A percentile compares a stretch with the other conserved stretches of the same genome.
Conservation (phyloP, 2,888 invertebrate species). For the Pristionchus entomophagus region DNA sequence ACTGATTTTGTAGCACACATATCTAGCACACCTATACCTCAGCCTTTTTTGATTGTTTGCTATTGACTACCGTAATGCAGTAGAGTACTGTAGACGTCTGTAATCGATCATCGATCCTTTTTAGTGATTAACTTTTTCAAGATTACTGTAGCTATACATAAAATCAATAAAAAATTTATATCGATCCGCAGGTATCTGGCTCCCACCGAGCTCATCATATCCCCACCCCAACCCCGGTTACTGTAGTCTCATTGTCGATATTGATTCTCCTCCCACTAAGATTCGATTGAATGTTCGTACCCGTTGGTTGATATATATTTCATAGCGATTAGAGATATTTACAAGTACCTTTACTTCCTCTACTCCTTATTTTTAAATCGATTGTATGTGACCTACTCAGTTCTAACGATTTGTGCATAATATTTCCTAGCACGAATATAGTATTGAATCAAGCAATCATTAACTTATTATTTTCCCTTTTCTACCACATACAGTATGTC, state of each 20-base stretch:
- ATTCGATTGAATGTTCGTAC: constrained; percentile 16
- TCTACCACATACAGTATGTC: constrained; percentile 11
- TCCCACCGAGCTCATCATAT: no score
- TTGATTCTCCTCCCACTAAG: neutral
- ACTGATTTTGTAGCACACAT: no score
- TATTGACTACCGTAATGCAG: constrained; percentile 26
- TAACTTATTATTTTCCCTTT: neutral
- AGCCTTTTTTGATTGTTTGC: constrained; percentile 39
- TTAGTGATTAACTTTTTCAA: no score
- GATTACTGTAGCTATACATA: neutral
- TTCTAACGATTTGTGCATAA: constrained; percentile 33
- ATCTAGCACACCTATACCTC: constrained; percentile 48
- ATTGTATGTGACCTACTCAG: neutral
- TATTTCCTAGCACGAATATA: neutral
- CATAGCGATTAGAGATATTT: neutral
- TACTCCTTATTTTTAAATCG: neutral
- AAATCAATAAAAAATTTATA: no score
- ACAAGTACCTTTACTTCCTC: neutral
- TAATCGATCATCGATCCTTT: no score
- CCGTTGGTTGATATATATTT: neutral
- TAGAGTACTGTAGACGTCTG: no score
- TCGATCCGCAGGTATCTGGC: no score
- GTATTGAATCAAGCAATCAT: constrained; percentile 23
- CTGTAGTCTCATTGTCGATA: neutral
- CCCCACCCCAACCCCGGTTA: neutral